These are phyloP conservation scores for Loxodonta africana DNA, from an alignment of 2,113 vertebrate species.

Conservation along the genomic window DNA sequence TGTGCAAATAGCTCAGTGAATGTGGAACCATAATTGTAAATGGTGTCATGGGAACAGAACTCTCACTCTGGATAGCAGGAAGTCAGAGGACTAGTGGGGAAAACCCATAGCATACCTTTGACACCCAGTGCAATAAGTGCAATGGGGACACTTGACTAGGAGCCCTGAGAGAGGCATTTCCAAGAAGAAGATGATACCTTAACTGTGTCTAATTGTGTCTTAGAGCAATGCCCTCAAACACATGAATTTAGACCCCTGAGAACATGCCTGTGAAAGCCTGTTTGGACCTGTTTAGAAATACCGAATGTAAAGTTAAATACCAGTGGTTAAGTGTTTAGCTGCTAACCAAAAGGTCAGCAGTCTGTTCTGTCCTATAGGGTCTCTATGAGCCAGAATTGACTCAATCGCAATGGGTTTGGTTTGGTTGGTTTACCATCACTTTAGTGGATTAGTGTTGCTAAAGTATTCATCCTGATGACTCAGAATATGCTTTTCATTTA, in stretches of 20 bases:
- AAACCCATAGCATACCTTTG: background rate
- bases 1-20: background rate
- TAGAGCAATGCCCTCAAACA: background rate
- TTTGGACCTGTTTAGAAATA: fast-evolving
- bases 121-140: background rate
- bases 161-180: background rate
- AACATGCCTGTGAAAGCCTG: background rate
- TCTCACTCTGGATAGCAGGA: background rate
- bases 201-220: background rate
- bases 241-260: background rate
- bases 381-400: too few relatives aligned
- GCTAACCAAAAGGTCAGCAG: too few relatives aligned
- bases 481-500: background rate
- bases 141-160: too few relatives aligned
- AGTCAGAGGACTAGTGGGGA: background rate
- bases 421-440: background rate
- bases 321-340: too few relatives aligned
- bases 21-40: too few relatives aligned
- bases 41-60: background rate
- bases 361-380: too few relatives aligned
- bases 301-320: background rate
- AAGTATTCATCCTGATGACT: background rate
- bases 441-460: background rate
- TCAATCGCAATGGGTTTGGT: too few relatives aligned
- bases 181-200: background rate